These are phyloP conservation scores for Trinorchestia longiramus DNA, from an alignment of 1,140 invertebrate species.

Conservation along the genomic window DNA sequence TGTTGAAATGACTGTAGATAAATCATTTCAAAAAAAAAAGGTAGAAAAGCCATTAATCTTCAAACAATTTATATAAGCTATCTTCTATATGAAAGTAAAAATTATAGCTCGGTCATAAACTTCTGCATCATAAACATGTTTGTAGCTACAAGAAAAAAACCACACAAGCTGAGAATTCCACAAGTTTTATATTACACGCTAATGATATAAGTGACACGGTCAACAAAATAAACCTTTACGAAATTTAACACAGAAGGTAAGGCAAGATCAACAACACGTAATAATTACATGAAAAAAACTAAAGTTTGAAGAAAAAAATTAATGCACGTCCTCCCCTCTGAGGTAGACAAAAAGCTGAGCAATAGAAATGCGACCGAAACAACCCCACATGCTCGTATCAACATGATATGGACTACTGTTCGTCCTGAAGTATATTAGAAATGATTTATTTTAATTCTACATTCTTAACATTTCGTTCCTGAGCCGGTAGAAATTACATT, in stretches of 20 bases:
- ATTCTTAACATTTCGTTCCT: too few relatives aligned
- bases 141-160: background rate
- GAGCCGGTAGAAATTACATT: too few relatives aligned
- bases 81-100: background rate
- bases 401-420: too few relatives aligned
- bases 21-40: background rate
- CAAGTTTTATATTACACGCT: background rate
- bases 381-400: too few relatives aligned
- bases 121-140: background rate
- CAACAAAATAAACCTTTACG: background rate
- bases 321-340: too few relatives aligned
- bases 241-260: background rate
- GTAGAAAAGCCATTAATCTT: background rate
- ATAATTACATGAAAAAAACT: background rate
- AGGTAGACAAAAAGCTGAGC: too few relatives aligned
- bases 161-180: background rate
- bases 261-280: background rate
- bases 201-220: background rate
- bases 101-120: background rate
- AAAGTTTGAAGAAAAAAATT: too few relatives aligned
- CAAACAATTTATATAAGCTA: background rate
- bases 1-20: too few relatives aligned
- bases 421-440: too few relatives aligned
- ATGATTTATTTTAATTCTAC: too few relatives aligned
- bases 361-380: too few relatives aligned